Evolutionary conservation across 2,797 vertebrate species (phyloP), one percentile per base, ranked within the genome.

Genomic region (Erethizon dorsatum): DNA sequence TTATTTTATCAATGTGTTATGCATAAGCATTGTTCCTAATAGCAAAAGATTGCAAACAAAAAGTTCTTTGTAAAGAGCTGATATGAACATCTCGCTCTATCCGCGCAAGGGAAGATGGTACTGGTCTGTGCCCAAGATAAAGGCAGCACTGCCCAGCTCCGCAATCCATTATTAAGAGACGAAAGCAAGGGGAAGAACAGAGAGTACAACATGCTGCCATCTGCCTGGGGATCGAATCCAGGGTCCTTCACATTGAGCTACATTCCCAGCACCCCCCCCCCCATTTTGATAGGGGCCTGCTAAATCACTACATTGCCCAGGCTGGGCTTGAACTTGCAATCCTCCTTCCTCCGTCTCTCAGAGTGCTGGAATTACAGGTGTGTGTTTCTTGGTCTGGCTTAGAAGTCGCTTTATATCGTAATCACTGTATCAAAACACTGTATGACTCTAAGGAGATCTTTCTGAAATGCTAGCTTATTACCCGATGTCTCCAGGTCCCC

Each of bases 391-490:
- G 41, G 41, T 59, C 73, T 61, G 17, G 73, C 28, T 83, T 54
- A 79, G 79, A 86, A 89, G 50, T n/a, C 12, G 57, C 54, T 83
- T 88, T 59, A 57, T 61, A 84, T 95, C 71, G 59, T 71, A 73
- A 41, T 85, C 88, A 96, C 5, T 17, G 4, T 15, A 31, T 88
- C 37, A 26, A 94, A 78, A 11, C 20, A 28, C 71, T 77, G 22
- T 24, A 12, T 45, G 11, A 12, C 37, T 50, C 71, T 47, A 88
- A 88, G 54, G 22, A 86, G 50, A 33, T 54, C 41, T 93, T 95
- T 69, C 83, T 88, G 15, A 90, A 94, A 82, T 59, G 41, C 45
- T 87, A 18, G 20, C 13, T 86, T 83, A 33, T 75, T 57, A 24
- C 18, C 33, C 45, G 86, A 17, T 13, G 13, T 90, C 88, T 95